Percentiles rank a stretch among this genome's conserved stretches.
phyloP scores from a whole-genome alignment of 1,140 invertebrate species.

The Drosophila bocki region DNA sequence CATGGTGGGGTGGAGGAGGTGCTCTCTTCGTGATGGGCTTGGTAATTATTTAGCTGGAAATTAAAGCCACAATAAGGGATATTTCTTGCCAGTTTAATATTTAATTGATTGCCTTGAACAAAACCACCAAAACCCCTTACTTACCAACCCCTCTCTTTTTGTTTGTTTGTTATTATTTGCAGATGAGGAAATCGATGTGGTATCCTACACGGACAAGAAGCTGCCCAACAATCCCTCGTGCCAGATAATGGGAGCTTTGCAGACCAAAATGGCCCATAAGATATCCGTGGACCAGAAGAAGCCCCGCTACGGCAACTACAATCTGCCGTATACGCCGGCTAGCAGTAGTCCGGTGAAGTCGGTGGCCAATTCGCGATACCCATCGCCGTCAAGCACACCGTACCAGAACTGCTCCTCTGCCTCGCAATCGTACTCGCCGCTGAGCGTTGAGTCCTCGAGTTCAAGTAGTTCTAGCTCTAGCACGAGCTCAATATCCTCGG shows the following conservation, averaged over 20 bases:
- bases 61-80: neutral
- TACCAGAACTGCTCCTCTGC: constrained; percentile 44
- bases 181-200: constrained; percentile 95
- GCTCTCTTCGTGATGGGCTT: neutral
- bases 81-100: neutral
- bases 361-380: constrained; percentile 67
- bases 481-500: constrained; percentile 25
- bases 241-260: constrained; percentile 88
- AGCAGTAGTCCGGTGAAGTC: constrained; percentile 82
- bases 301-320: constrained; percentile 37
- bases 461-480: constrained; percentile 34
- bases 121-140: neutral
- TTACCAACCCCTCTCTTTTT: neutral
- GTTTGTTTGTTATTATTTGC: constrained; percentile 73
- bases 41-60: constrained; percentile 2
- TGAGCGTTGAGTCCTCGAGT: constrained; percentile 34
- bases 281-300: constrained; percentile 61
- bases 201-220: constrained; percentile 88
- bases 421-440: constrained; percentile 31
- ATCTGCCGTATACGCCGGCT: constrained; percentile 75
- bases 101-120: neutral
- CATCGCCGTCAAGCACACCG: constrained; percentile 70
- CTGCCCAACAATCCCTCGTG: constrained; percentile 88
- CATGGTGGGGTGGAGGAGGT: neutral
- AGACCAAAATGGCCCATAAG: constrained; percentile 83